Evolutionary conservation across 2,797 vertebrate genomes (phyloP), one percentile per base, ranked within the genome.

Genomic region (Tragopan temminckii): DNA sequence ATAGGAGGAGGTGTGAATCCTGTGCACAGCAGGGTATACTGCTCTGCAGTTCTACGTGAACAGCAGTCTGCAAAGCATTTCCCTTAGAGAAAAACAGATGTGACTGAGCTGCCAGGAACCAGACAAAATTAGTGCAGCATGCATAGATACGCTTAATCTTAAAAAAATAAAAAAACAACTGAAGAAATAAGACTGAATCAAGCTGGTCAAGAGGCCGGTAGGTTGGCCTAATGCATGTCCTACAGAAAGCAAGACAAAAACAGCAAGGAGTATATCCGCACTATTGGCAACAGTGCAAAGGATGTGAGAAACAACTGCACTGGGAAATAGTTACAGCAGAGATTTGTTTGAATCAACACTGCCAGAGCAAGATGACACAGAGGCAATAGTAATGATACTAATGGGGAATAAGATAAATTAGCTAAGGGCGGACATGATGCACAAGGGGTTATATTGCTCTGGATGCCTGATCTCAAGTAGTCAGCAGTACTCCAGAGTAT

Each of bases 11-110:
- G 19, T 55, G 31, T 17, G 70, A 66, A 25, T 1, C 1, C 43
- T 67, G 35, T 24, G 46, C 42, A 18, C 11, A 8, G 5, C 5
- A 6, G 33, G 42, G 7, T 11, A 3, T 3, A 12, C 11, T n/a
- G 50, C 42, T 83, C 59, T 50, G 63, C 21, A 20, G 20, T 1
- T 0, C 6, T 23, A 57, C 1, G 1, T 25, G 46, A 38, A 35
- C 1, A 4, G 14, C 46, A 52, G 16, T 13, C 7, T 2, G 36
- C n/a, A 8, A 1, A 9, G 12, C 0, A 7, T 16, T 85, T 80
- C 35, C 10, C 36, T 23, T 58, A 4, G 29, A 48, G 43, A 89
- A 81, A 88, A 24, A 23, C 46, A 48, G 24, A 16, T 5, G 31
- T 11, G 50, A 19, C 24, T 43, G 35, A 59, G 7, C n/a, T 23